Percentiles rank a stretch among this genome's conserved stretches.
phyloP scores from a whole-genome alignment of 1,140 invertebrate genomes.

The Vanessa atalanta region DNA sequence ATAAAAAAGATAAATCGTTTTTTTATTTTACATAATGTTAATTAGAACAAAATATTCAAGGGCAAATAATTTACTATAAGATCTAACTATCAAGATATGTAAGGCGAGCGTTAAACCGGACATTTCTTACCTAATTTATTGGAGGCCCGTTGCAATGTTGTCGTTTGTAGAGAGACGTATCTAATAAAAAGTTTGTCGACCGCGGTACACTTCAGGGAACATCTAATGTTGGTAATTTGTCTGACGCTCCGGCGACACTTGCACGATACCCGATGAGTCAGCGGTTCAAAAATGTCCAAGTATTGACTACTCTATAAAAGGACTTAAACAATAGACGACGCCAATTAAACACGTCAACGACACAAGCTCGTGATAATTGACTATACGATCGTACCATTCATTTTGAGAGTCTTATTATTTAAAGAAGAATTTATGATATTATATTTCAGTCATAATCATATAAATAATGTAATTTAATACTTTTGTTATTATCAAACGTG shows the following conservation, averaged over 20 bases:
- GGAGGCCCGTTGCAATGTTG: constrained; percentile 41
- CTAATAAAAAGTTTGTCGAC: constrained; percentile 57
- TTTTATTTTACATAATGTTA: background rate
- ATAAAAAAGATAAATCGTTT: background rate
- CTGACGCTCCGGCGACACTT: constrained; percentile 28
- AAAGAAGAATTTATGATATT: background rate
- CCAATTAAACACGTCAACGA: constrained; percentile 60
- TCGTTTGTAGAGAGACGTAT: constrained; percentile 43
- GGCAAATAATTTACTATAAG: constrained; percentile 5
- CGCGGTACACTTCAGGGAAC: constrained; percentile 28
- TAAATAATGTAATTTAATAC: constrained; percentile 38
- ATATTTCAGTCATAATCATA: constrained; percentile 21
- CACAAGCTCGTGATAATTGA: constrained; percentile 57
- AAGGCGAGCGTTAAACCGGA: constrained; percentile 50
- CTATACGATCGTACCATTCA: constrained; percentile 39
- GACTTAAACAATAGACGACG: constrained; percentile 56
- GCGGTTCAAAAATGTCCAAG: constrained; percentile 23
- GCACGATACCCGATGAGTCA: constrained; percentile 48
- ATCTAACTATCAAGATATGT: constrained; percentile 44
- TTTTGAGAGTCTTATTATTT: background rate
- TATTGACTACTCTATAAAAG: constrained; percentile 50
- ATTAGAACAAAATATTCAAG: background rate
- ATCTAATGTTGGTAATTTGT: constrained; percentile 43
- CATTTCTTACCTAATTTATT: constrained; percentile 64
- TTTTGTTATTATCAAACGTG: constrained; percentile 63